phyloP scores from a whole-genome alignment of 2,888 invertebrate species.

The Cylindroiulus punctatus region DNA sequence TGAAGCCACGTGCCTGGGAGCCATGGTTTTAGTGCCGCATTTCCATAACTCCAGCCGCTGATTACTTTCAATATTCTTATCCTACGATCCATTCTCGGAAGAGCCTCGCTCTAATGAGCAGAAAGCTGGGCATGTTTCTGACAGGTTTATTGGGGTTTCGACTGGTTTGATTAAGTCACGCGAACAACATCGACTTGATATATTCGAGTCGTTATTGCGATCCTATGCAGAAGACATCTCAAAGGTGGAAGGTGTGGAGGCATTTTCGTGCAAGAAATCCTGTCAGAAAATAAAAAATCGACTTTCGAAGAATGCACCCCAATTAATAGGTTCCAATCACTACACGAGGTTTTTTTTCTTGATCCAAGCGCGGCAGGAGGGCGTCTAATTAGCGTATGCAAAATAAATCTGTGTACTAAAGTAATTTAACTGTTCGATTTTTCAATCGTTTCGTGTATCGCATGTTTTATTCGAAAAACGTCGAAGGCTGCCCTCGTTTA shows the following conservation, averaged over 20 bases:
- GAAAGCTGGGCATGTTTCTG: conserved; percentile 31
- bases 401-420: neutral
- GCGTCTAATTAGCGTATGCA: neutral
- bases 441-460: neutral
- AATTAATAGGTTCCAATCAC: conserved; percentile 9
- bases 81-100: conserved; percentile 8
- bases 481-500: neutral
- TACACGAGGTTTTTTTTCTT: neutral
- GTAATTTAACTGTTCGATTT: neutral
- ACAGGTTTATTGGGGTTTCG: conserved; percentile 28
- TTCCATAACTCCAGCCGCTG: neutral
- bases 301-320: neutral
- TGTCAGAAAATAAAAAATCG: neutral
- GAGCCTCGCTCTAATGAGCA: conserved; percentile 1
- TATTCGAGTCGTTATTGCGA: neutral
- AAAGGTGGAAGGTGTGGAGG: neutral
- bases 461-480: neutral
- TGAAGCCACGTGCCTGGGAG: neutral
- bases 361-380: neutral
- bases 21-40: neutral
- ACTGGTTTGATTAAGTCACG: conserved; percentile 42
- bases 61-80: conserved; percentile 13
- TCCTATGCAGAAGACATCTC: neutral
- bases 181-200: conserved; percentile 13
- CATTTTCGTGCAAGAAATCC: neutral